These are phyloP conservation scores for Chromobotia macracanthus DNA, from an alignment of 2,797 vertebrate species.

Conservation along the genomic window DNA sequence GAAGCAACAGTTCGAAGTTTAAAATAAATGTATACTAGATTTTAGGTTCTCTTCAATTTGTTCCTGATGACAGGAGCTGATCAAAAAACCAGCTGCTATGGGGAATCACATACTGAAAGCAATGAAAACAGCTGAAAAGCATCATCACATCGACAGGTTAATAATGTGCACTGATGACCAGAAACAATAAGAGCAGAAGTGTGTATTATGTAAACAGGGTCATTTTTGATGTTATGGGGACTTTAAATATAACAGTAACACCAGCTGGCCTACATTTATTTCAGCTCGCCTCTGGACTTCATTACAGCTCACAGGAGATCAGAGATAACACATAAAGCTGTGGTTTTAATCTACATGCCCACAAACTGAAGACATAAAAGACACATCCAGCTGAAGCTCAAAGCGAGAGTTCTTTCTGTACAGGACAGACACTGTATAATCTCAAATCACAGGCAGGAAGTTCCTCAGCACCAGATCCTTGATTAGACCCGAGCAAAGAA, in stretches of 20 bases:
- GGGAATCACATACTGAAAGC: no score
- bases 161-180: no score
- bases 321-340: background rate
- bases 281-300: constrained; percentile 16
- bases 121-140: no score
- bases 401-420: constrained; percentile 28
- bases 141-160: no score
- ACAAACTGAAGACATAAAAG: constrained; percentile 20
- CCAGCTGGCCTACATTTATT: background rate
- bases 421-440: constrained; percentile 54
- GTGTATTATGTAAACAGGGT: background rate
- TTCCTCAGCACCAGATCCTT: constrained; percentile 60
- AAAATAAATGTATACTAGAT: no score
- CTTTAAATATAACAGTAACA: background rate
- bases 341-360: constrained; percentile 5
- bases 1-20: no score
- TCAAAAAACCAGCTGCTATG: no score
- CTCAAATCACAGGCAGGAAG: constrained; percentile 60
- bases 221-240: background rate
- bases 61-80: no score
- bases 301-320: background rate
- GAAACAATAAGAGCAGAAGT: no score
- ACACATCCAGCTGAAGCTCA: constrained; percentile 17
- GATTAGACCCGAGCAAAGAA: constrained; percentile 66
- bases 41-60: no score